Percentiles rank a stretch among this genome's conserved stretches.
These are phyloP conservation scores for Stigmatopora nigra DNA, from an alignment of 2,113 vertebrate genomes.

Conservation along the genomic window DNA sequence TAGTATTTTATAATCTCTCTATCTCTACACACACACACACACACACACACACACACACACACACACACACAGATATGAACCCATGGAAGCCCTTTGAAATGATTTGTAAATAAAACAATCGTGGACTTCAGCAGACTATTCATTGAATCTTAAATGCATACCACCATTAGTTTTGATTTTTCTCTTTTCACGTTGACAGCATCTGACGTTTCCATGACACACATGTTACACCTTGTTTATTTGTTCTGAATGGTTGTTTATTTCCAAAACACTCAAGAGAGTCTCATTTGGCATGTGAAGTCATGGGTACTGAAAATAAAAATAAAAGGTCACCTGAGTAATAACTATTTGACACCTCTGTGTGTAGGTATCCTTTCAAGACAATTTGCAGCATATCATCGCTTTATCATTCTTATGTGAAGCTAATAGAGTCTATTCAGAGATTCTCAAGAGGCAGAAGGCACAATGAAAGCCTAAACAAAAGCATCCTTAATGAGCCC, in stretches of 20 bases:
- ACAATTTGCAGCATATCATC: slow-evolving; percentile 14
- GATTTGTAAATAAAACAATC: neutral
- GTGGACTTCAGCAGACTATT: neutral
- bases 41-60: too few relatives aligned
- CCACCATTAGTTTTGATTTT: neutral
- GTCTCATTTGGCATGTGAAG: slow-evolving; percentile 50
- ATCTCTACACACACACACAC: too few relatives aligned
- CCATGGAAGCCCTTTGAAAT: too few relatives aligned
- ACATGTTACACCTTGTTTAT: slow-evolving; percentile 53
- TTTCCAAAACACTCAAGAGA: slow-evolving; percentile 40
- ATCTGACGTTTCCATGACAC: slow-evolving; percentile 54
- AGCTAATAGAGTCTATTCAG: slow-evolving; percentile 56
- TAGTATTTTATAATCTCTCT: too few relatives aligned
- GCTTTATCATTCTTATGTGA: slow-evolving; percentile 51
- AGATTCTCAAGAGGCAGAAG: slow-evolving; percentile 51
- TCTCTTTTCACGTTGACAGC: slow-evolving; percentile 37
- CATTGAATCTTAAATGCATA: neutral
- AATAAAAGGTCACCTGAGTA: slow-evolving; percentile 63
- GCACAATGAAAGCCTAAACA: slow-evolving; percentile 45
- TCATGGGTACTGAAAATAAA: slow-evolving; percentile 64
- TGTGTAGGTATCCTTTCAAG: slow-evolving; percentile 36
- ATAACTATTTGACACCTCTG: slow-evolving; percentile 62
- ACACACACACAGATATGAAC: too few relatives aligned
- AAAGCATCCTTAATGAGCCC: slow-evolving; percentile 15
- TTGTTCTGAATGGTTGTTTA: slow-evolving; percentile 56